Base-by-base conservation (phyloP, 2,888 invertebrate genomes). In the Hyposoter dolosus region DNA sequence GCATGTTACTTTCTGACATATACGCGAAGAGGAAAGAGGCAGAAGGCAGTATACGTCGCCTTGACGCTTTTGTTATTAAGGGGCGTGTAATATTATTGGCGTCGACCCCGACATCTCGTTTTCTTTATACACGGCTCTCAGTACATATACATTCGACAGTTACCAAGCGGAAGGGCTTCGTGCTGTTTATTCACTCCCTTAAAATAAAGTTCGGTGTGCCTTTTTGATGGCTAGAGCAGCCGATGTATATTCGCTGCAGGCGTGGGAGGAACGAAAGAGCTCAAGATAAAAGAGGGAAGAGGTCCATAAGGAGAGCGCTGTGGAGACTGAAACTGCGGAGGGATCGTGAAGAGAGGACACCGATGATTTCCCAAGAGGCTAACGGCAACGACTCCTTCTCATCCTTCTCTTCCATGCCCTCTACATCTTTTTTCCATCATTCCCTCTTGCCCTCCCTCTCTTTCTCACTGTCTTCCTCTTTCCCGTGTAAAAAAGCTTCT, bases 321-420 rank as follows among this genome's bases (percentile, higher is more conserved):
- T 45, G 32, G 68, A 89, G 89, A 60, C 40, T 79, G 79, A 85
- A 77, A 78, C 50, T 45, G 32, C 77, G 75, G 80, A 84, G 87
- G 82, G 85, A 85, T 85, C 84, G 79, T 9, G 66, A 71, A 87
- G 78, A 90, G 91, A 91, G 91, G 92, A 92, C 91, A 91, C 86
- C 92, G 89, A 91, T 92, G 92, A 92, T 92, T 92, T 92, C 92
- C 92, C 92, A 89, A 53, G 91, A 89, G 92, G 77, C 88, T 83
- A 45, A 77, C 87, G 90, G 90, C 90, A 76, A 85, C 89, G 86
- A 89, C 83, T 87, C 88, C 83, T 88, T 80, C 87, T 84, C 82
- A 76, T 82, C 77, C 81, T 86, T 77, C 81, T 80, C 71, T 83
- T 69, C 72, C 80, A 82, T 76, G 75, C 68, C 17, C 40, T 23